Percentiles rank a stretch among this genome's conserved stretches.
phyloP scores from a whole-genome alignment of 2,888 invertebrate species.

The Harpalus rufipes region DNA sequence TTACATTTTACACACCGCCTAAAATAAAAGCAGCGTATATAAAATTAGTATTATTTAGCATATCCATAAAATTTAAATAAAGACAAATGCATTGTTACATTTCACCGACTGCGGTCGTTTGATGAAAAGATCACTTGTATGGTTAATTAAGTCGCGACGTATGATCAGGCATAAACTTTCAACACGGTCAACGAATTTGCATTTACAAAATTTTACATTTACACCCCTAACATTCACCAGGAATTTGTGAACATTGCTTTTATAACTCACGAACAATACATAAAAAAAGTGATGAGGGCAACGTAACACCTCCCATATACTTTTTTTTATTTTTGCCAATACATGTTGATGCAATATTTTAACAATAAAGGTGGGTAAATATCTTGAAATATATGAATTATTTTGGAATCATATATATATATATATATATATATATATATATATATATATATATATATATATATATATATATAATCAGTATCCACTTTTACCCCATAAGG shows the following conservation, averaged over 20 bases:
- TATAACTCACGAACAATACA: background rate
- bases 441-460: too few relatives aligned
- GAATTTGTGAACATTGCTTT: background rate
- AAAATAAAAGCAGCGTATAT: slow-evolving; percentile 52
- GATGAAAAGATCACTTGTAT: slow-evolving; percentile 48
- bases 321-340: too few relatives aligned
- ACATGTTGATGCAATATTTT: too few relatives aligned
- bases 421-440: too few relatives aligned
- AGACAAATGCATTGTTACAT: slow-evolving; percentile 53
- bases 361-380: too few relatives aligned
- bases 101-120: slow-evolving; percentile 18
- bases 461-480: too few relatives aligned
- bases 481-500: too few relatives aligned
- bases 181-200: slow-evolving; percentile 29
- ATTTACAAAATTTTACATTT: slow-evolving; percentile 49
- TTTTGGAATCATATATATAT: too few relatives aligned
- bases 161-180: slow-evolving; percentile 46
- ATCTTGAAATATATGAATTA: too few relatives aligned
- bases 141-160: slow-evolving; percentile 38
- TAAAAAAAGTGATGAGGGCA: too few relatives aligned
- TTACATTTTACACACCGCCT: slow-evolving; percentile 54
- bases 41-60: slow-evolving; percentile 60
- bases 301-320: too few relatives aligned
- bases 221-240: background rate
- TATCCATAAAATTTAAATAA: slow-evolving; percentile 59